phyloP scores from a whole-genome alignment of 2,113 vertebrate species.

The Turdus rufiventris region DNA sequence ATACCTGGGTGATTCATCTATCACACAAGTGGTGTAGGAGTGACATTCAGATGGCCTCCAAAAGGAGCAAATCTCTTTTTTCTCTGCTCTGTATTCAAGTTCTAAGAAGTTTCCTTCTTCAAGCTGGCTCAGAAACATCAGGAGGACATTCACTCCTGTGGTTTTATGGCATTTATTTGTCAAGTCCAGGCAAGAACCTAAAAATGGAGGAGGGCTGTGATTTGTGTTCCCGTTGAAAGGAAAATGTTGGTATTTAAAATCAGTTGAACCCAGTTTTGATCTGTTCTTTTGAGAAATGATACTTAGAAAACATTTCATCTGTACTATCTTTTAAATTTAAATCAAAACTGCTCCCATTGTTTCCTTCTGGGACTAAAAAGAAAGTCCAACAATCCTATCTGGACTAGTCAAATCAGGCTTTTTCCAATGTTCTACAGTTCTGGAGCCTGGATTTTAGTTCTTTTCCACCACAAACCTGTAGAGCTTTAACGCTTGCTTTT shows the following conservation, averaged over 20 bases:
- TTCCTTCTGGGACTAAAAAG: background rate
- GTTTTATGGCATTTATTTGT: constrained; percentile 20
- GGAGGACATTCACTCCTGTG: constrained; percentile 16
- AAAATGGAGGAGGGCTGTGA: background rate
- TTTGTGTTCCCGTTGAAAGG: background rate
- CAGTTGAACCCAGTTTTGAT: background rate
- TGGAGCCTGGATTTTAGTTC: background rate
- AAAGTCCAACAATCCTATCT: background rate
- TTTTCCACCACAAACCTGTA: background rate
- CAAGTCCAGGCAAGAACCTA: constrained; percentile 20
- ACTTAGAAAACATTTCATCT: background rate
- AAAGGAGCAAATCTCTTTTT: background rate
- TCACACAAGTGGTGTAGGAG: background rate
- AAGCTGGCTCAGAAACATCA: background rate
- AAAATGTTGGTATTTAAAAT: background rate
- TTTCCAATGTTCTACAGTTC: background rate
- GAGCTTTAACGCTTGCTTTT: background rate
- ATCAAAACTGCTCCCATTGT: background rate
- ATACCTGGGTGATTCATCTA: background rate
- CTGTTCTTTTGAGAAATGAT: background rate
- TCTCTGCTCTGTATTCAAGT: background rate
- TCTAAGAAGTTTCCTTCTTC: background rate
- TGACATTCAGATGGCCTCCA: background rate
- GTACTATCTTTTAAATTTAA: background rate
- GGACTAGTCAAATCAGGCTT: background rate